A percentile compares a stretch with the other conserved stretches of the same genome.
phyloP scores from a whole-genome alignment of 1,140 invertebrate genomes.

The Diachasma alloeum region DNA sequence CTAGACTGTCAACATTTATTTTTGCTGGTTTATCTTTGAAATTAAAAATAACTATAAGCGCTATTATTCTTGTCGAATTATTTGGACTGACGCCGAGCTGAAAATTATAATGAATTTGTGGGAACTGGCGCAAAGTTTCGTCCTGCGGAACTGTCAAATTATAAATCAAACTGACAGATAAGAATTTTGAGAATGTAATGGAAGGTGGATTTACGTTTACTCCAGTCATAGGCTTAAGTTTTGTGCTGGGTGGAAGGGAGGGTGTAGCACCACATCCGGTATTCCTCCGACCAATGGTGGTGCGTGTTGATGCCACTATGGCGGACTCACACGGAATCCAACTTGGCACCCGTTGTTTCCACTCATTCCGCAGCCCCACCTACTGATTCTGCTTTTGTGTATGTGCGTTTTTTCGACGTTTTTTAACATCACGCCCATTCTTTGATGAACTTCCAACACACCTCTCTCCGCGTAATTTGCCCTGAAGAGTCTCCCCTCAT shows the following conservation, averaged over 20 bases:
- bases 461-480: background rate
- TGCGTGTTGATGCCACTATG: conserved; percentile 18
- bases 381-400: conserved; percentile 1
- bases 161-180: background rate
- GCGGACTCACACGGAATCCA: conserved; percentile 11
- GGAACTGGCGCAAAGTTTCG: background rate
- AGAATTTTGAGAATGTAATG: background rate
- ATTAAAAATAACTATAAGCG: background rate
- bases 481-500: background rate
- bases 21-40: background rate
- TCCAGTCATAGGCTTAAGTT: background rate
- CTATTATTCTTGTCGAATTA: background rate
- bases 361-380: conserved; percentile 19
- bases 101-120: background rate
- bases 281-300: conserved; percentile 15
- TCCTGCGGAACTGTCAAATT: background rate
- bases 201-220: background rate
- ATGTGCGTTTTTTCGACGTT: background rate
- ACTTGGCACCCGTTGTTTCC: conserved; percentile 27
- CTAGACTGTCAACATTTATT: background rate
- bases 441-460: conserved; percentile 3
- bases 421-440: conserved; percentile 4
- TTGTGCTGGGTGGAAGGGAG: background rate
- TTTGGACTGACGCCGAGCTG: too few species aligned
- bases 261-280: conserved; percentile 24